Percentiles rank a stretch among this genome's conserved stretches.
Conservation (phyloP, 2,888 invertebrate genomes). For the Dyspetes luteomarginatus region DNA sequence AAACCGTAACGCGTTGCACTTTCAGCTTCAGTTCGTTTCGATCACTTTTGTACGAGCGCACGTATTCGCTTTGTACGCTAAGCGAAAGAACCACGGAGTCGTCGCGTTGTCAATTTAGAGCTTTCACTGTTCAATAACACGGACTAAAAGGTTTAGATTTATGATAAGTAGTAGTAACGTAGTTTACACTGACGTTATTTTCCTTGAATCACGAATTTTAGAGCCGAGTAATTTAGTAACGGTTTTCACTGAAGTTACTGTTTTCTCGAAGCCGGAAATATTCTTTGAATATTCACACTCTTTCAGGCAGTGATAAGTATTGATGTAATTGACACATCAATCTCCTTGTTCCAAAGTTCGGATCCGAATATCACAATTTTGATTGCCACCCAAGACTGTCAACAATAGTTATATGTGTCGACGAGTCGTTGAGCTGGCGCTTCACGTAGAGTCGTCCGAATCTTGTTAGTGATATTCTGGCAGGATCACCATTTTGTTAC, state of each 20-base stretch:
- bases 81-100: conserved; percentile 5
- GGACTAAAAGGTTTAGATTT: conserved; percentile 2
- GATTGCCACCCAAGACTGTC: conserved; percentile 16
- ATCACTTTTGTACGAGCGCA: conserved; percentile 13
- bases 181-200: conserved; percentile 17
- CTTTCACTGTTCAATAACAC: conserved; percentile 6
- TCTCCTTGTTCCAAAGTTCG: conserved; percentile 24
- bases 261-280: conserved; percentile 15
- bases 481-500: too few species aligned
- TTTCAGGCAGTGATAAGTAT: not conserved
- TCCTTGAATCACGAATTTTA: conserved; percentile 11
- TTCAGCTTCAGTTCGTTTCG: conserved; percentile 15
- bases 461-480: too few species aligned
- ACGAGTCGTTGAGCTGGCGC: conserved; percentile 3
- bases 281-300: not conserved
- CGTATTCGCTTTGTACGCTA: not conserved
- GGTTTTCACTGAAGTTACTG: conserved; percentile 19
- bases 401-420: conserved; percentile 19
- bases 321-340: conserved; percentile 18
- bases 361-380: conserved; percentile 20
- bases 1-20: conserved; percentile 2
- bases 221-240: conserved; percentile 18
- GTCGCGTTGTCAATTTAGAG: conserved; percentile 12
- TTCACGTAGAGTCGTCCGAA: not conserved
- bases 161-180: conserved; percentile 9